Base-by-base conservation (phyloP, 2,888 invertebrate genomes). In the Drosophila basisetae region DNA sequence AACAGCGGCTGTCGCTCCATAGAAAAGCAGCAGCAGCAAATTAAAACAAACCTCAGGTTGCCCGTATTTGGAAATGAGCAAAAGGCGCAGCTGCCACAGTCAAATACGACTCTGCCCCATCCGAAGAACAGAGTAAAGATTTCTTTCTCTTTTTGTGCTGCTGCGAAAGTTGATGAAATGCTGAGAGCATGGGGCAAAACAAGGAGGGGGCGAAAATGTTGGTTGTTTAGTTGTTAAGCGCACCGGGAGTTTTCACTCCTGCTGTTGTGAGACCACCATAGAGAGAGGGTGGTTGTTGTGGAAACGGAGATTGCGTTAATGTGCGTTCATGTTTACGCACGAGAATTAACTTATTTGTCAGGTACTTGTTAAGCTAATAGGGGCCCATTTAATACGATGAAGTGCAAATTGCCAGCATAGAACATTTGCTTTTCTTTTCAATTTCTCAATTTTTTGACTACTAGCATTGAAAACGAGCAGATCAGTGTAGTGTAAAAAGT, bases 41-140 rank as follows among this genome's bases (percentile, higher is more conserved):
- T 89, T 90, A 88, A 88, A 87, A 84, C 91, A 90, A 88, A 90
- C 90, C 88, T 88, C 88, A 88, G 88, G 88, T 90, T 86, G 88
- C 88, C 89, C 91, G 88, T 88, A 90, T 89, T 84, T 78, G 84
- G 75, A 90, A 89, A 89, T 86, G 87, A 86, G 84, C 82, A 83
- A 84, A 75, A 78, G 69, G 64, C 71, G 64, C 58, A 64, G 58
- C 53, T 60, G 56, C 66, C 73, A 30, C 54, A 74, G 47, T 22
- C 52, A 58, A 67, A 39, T 25, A 41, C 47, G 37, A 62, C 43
- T 43, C 52, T 47, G 58, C 63, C 43, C 53, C 59, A 54, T 47
- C 7, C 47, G 13, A 22, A 22, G 13, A 47, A 41, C 41, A 33
- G 50, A n/a, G 28, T 22, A 2, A 18, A 52, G 13, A 54, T 47